phyloP scores from a whole-genome alignment of 2,888 invertebrate species.

The Philhelius pedissequus region DNA sequence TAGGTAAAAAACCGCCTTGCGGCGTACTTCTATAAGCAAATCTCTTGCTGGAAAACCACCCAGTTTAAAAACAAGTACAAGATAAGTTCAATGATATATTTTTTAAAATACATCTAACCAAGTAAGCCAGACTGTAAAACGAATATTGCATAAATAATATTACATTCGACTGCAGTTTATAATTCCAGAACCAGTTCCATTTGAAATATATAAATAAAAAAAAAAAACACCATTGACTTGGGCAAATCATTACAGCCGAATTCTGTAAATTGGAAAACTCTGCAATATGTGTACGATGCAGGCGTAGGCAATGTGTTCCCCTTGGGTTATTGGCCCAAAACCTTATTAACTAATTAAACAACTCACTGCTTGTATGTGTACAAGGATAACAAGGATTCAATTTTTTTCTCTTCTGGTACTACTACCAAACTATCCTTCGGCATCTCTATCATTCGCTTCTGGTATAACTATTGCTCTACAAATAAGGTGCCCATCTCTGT shows the following conservation, averaged over 20 bases:
- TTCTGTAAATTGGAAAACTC: constrained; percentile 53
- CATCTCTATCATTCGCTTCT: neutral
- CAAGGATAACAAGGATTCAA: constrained; percentile 62
- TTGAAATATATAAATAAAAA: neutral
- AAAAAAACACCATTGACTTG: constrained; percentile 32
- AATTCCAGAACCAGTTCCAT: neutral
- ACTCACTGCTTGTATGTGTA: constrained; percentile 45
- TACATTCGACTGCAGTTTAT: constrained; percentile 37
- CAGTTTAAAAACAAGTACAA: too few species aligned
- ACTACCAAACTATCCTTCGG: constrained; percentile 16
- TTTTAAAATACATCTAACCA: neutral
- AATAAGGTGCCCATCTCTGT: neutral
- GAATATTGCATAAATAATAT: constrained; percentile 46
- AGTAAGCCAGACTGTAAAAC: neutral
- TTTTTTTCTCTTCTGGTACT: constrained; percentile 40
- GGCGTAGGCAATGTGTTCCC: constrained; percentile 11
- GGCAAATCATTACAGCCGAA: constrained; percentile 36
- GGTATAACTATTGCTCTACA: neutral
- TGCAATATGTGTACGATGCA: constrained; percentile 19
- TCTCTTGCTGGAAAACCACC: too few species aligned
- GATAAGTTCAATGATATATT: too few species aligned
- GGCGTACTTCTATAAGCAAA: too few species aligned
- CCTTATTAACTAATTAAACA: constrained; percentile 69
- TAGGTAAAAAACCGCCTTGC: too few species aligned
- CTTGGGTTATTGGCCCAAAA: constrained; percentile 68